Conservation (phyloP, 2,113 vertebrate species). For the Hiodon tergisus region DNA sequence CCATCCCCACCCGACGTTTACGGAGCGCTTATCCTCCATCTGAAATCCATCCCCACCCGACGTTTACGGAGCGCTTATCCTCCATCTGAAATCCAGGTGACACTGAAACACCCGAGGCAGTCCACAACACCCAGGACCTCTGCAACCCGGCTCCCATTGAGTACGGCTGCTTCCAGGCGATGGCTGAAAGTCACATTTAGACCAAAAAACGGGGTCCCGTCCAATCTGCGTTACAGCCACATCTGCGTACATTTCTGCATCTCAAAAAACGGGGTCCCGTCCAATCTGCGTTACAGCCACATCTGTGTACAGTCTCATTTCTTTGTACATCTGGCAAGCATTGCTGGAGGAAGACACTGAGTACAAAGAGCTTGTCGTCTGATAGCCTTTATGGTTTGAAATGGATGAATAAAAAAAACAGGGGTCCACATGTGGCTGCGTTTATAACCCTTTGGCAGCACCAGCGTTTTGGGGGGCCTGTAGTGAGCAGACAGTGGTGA, state of each 20-base stretch:
- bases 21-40: constrained; percentile 3
- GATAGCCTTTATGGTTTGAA: neutral
- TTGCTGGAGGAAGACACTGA: constrained; percentile 10
- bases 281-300: constrained; percentile 18
- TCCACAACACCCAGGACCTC: no score
- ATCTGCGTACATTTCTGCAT: constrained; percentile 21
- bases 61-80: neutral
- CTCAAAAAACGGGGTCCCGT: constrained; percentile 13
- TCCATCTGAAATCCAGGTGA: neutral
- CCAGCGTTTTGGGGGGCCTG: neutral
- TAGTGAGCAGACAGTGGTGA: neutral
- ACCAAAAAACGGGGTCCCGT: neutral
- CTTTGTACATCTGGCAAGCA: neutral
- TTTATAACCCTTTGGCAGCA: constrained; percentile 8
- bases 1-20: constrained; percentile 18
- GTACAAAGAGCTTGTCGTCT: neutral
- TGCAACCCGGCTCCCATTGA: no score
- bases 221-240: constrained; percentile 18
- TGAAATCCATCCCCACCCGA: constrained; percentile 31
- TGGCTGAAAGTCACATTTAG: no score
- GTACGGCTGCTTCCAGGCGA: no score
- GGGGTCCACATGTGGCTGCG: constrained; percentile 20
- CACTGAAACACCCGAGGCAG: no score
- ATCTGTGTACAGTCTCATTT: constrained; percentile 14
- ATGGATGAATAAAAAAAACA: constrained; percentile 24